Evolutionary conservation across 2,888 invertebrate species (phyloP).

Genomic region (Idaea straminata): DNA sequence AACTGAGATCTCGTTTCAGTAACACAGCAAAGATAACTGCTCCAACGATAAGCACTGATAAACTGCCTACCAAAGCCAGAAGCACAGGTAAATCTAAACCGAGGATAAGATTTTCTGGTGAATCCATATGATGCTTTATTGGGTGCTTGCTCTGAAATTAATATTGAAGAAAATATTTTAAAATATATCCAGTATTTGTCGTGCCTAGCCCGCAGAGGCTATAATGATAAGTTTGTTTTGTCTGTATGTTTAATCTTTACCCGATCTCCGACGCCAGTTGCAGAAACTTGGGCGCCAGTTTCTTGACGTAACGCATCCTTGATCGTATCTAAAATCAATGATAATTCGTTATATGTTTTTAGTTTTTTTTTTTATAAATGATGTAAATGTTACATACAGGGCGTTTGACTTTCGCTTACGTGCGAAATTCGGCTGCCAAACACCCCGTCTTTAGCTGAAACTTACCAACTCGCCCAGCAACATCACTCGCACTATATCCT

Average conservation of each 20-base stretch:
- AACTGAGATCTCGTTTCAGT: slow-evolving; percentile 87
- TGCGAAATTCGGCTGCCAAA: not conserved
- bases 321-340: slow-evolving; percentile 69
- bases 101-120: slow-evolving; percentile 45
- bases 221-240: too few relatives aligned
- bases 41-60: slow-evolving; percentile 62
- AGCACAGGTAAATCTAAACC: slow-evolving; percentile 61
- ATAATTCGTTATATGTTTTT: not conserved
- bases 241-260: slow-evolving; percentile 63
- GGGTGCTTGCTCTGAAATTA: slow-evolving; percentile 63
- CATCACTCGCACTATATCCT: slow-evolving; percentile 83
- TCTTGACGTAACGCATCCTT: slow-evolving; percentile 83
- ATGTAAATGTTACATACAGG: not conserved
- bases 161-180: slow-evolving; percentile 2
- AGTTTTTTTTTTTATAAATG: not conserved
- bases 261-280: slow-evolving; percentile 90
- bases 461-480: slow-evolving; percentile 84
- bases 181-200: too few relatives aligned
- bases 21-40: slow-evolving; percentile 73
- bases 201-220: too few relatives aligned
- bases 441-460: not conserved
- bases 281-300: slow-evolving; percentile 84
- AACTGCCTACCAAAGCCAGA: slow-evolving; percentile 61
- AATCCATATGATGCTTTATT: slow-evolving; percentile 52
- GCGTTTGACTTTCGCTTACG: not conserved